Evolutionary conservation across 1,140 invertebrate genomes (phyloP), one percentile per base, ranked within the genome.

Genomic region (Daktulosphaira vitifoliae): DNA sequence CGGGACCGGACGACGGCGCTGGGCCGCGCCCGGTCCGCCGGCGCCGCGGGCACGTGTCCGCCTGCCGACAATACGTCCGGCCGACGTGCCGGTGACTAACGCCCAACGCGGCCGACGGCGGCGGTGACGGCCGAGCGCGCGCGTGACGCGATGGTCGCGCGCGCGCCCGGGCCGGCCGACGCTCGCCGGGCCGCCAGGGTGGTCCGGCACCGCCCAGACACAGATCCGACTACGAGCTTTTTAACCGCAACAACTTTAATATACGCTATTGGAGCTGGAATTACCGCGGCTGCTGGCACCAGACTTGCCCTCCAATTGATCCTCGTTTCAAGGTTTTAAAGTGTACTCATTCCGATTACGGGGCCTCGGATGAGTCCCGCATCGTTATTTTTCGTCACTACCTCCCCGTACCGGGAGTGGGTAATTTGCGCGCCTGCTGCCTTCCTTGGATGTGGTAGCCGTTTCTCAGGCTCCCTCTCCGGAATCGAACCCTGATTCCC

Each of bases 291-390:
- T 85, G 86, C 86, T 88, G 85, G 85, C 84, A 87, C 84, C 84
- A 88, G 86, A 90, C 87, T 90, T 90, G 85, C 87, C 87, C 87
- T 89, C 85, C 85, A 88, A 88, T 83, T 69, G 80, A 79, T 89
- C 82, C 85, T 89, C 83, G 84, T 86, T 86, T 86, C 88, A 83
- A 82, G 81, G 82, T 90, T 65, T 90, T 89, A 88, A 81, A 88
- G 80, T 89, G 84, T 86, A 84, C 84, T 87, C 86, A 89, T 89
- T 90, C 85, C 85, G 80, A 88, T 89, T 84, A n/a, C n/a, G n/a
- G n/a, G n/a, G n/a, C n/a, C n/a, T n/a, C n/a, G n/a, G n/a, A n/a
- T n/a, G n/a, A n/a, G n/a, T n/a, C n/a, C n/a, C n/a, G n/a, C n/a
- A n/a, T n/a, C n/a, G n/a, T n/a, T n/a, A n/a, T n/a, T n/a, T n/a